Evolutionary conservation across 1,140 invertebrate species (phyloP).

Genomic region (Mycetomoellerius zeteki): DNA sequence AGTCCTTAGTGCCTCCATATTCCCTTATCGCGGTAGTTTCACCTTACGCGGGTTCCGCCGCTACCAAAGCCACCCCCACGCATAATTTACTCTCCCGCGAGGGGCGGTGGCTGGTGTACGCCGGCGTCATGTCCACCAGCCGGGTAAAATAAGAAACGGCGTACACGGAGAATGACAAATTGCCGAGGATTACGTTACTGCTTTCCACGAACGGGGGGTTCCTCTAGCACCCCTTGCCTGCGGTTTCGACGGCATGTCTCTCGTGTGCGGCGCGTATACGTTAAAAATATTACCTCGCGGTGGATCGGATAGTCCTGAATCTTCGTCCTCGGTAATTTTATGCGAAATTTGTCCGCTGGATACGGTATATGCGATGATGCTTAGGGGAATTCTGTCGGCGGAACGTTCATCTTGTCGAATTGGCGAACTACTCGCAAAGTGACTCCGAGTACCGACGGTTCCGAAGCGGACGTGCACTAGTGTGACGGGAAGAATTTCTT

Average conservation of each 20-base stretch:
- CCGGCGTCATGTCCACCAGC: constrained; percentile 58
- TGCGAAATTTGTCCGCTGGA: constrained; percentile 54
- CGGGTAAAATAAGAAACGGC: constrained; percentile 76
- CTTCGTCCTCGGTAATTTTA: constrained; percentile 58
- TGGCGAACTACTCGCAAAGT: constrained; percentile 43
- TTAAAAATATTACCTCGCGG: constrained; percentile 71
- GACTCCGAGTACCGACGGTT: constrained; percentile 24
- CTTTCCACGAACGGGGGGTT: constrained; percentile 48
- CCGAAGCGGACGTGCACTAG: not conserved
- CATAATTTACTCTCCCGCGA: constrained; percentile 67
- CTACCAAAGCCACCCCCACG: constrained; percentile 17
- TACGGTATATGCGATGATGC: constrained; percentile 4
- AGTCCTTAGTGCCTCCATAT: not conserved
- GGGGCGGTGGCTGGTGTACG: constrained; percentile 44
- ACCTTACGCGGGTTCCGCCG: constrained; percentile 9
- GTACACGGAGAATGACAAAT: constrained; percentile 79
- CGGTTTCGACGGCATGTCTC: constrained; percentile 36
- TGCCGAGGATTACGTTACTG: constrained; percentile 76
- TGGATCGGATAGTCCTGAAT: constrained; percentile 45
- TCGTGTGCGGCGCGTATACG: constrained; percentile 41
- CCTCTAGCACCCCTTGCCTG: not conserved
- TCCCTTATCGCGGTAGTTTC: constrained; percentile 26
- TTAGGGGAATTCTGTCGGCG: constrained; percentile 46
- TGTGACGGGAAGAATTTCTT: constrained; percentile 19
- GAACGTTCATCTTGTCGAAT: constrained; percentile 57